A percentile compares a stretch with the other conserved stretches of the same genome.
phyloP scores from a whole-genome alignment of 2,113 vertebrate genomes.

The Tupaia chinensis region DNA sequence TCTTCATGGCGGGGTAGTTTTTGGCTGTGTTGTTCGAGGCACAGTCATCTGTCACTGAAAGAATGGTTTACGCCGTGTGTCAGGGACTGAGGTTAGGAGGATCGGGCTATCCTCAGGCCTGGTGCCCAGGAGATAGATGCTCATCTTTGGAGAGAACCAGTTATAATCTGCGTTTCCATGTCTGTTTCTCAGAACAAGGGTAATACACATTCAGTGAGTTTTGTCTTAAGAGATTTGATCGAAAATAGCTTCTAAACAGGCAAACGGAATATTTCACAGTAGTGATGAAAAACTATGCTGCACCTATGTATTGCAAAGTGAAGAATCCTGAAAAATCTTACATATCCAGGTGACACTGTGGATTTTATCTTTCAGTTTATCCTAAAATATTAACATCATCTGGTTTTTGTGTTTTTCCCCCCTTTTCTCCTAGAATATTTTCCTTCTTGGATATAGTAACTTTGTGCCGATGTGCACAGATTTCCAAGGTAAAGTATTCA shows the following conservation, averaged over 20 bases:
- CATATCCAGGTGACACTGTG: not conserved
- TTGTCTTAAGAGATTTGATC: conserved; percentile 41
- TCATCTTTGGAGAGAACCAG: not conserved
- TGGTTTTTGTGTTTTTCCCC: conserved; percentile 60
- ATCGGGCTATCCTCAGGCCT: not conserved
- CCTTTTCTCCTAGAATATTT: conserved; percentile 93
- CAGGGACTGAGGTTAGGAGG: not conserved
- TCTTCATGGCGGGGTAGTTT: not conserved
- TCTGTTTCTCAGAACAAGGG: not conserved
- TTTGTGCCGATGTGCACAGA: conserved; percentile 96
- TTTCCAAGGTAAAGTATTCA: conserved; percentile 93
- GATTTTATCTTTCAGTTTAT: conserved; percentile 47
- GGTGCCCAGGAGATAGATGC: not conserved
- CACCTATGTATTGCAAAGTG: not conserved
- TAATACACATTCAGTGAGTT: not conserved
- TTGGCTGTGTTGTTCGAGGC: not conserved
- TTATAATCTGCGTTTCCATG: not conserved
- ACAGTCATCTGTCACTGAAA: not conserved
- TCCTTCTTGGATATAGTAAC: conserved; percentile 98
- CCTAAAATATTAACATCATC: conserved; percentile 44
- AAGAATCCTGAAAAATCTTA: not conserved
- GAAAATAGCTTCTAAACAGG: not conserved
- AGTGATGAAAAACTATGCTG: not conserved
- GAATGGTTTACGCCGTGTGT: not conserved
- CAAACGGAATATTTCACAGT: not conserved